Conservation (phyloP, 2,888 invertebrate species). For the Tanaodytes sp. region DNA sequence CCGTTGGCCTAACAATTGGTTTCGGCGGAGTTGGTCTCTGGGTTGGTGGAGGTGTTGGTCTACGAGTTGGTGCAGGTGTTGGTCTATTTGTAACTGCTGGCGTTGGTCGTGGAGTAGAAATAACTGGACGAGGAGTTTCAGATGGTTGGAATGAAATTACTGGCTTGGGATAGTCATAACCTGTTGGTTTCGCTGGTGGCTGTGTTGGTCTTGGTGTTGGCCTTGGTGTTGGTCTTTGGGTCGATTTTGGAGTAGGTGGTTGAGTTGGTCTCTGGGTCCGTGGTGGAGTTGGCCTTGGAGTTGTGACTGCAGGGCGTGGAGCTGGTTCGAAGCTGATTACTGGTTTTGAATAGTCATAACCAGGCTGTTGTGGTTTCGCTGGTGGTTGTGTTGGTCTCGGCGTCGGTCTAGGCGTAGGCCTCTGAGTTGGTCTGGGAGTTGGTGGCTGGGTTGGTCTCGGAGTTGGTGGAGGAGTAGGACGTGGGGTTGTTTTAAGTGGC, state of each 20-base stretch:
- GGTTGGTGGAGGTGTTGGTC: conserved; percentile 57
- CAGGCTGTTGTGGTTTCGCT: not conserved
- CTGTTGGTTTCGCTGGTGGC: conserved; percentile 11
- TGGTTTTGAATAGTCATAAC: conserved; percentile 8
- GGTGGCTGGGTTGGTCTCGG: conserved; percentile 20
- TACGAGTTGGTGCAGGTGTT: conserved; percentile 55
- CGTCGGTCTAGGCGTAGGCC: not conserved
- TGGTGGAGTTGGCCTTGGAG: not conserved
- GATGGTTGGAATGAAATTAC: not conserved
- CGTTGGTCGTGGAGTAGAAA: conserved; percentile 1
- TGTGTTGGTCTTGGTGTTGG: conserved; percentile 20
- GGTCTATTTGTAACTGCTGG: not conserved
- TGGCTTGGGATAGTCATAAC: conserved; percentile 29
- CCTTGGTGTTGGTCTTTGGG: conserved; percentile 10
- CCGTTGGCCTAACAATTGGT: not conserved
- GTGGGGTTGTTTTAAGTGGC: not conserved
- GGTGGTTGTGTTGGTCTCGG: not conserved
- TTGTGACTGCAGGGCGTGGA: not conserved
- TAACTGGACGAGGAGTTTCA: not conserved
- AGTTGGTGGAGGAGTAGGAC: conserved; percentile 15
- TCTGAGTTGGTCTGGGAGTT: conserved; percentile 14
- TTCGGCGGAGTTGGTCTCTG: not conserved
- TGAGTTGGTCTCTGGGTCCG: conserved; percentile 31
- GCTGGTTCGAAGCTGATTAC: not conserved
- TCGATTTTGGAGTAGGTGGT: conserved; percentile 20